phyloP scores from a whole-genome alignment of 2,113 vertebrate genomes.

The Seriola rivoliana region DNA sequence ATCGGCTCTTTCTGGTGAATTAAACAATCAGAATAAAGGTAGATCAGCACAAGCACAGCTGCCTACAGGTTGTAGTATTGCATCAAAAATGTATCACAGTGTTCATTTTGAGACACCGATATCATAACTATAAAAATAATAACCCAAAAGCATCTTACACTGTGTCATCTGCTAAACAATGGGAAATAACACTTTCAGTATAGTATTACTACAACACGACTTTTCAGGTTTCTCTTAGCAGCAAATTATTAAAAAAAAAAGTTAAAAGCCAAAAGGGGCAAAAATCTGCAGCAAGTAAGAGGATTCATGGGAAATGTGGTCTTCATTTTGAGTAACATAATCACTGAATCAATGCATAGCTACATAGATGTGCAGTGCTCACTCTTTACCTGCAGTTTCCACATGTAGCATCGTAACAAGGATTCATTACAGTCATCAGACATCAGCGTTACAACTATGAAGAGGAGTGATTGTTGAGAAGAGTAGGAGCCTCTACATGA shows the following conservation, averaged over 20 bases:
- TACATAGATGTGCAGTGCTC: too few species aligned
- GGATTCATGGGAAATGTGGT: neutral
- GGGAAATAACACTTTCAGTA: too few species aligned
- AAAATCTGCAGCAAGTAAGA: too few species aligned
- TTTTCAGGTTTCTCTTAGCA: neutral
- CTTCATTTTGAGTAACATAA: neutral
- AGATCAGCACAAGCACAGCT: neutral
- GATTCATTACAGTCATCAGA: too few species aligned
- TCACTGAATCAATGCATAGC: too few species aligned
- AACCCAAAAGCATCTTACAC: neutral
- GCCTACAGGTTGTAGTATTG: neutral
- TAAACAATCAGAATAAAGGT: neutral
- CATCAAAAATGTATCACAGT: neutral
- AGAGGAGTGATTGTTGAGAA: too few species aligned
- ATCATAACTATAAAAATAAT: neutral
- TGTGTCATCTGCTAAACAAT: too few species aligned
- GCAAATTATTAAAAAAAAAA: neutral
- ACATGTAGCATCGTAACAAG: neutral
- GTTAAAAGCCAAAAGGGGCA: neutral
- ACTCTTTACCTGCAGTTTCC: too few species aligned
- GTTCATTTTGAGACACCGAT: neutral
- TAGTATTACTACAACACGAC: too few species aligned
- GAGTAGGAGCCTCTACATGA: too few species aligned
- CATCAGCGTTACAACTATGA: too few species aligned
- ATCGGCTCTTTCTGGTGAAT: slow-evolving; percentile 3